Evolutionary conservation across 2,797 vertebrate species (phyloP).

Genomic region (Pteronotus mesoamericanus): DNA sequence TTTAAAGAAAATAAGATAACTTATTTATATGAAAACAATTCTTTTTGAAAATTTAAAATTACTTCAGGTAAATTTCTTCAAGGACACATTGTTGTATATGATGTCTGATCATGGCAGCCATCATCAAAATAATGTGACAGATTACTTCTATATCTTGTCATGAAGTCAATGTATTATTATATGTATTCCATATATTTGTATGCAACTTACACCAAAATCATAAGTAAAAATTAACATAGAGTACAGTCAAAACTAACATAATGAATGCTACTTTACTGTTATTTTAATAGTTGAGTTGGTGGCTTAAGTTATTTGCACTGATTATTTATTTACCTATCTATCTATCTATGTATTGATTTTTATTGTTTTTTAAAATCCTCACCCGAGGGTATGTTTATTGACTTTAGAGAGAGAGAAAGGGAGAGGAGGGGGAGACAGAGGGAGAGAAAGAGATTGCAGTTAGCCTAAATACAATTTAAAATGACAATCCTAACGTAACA

Average conservation of each 20-base stretch:
- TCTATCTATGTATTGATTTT: background rate
- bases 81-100: background rate
- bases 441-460: background rate
- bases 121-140: constrained; percentile 12
- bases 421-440: no score
- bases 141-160: background rate
- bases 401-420: no score
- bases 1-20: constrained; percentile 39
- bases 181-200: background rate
- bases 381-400: no score
- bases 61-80: background rate
- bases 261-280: background rate
- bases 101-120: background rate
- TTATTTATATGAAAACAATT: constrained; percentile 37
- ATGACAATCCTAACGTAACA: constrained; percentile 68
- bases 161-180: background rate
- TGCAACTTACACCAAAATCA: background rate
- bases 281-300: constrained; percentile 61
- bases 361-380: no score
- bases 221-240: constrained; percentile 1
- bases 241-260: background rate
- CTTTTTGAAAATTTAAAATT: constrained; percentile 34
- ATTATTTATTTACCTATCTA: constrained; percentile 50
- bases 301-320: constrained; percentile 73
- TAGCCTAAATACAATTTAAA: constrained; percentile 66